phyloP scores from a whole-genome alignment of 2,113 vertebrate genomes.

The Hydrochoerus hydrochaeris region DNA sequence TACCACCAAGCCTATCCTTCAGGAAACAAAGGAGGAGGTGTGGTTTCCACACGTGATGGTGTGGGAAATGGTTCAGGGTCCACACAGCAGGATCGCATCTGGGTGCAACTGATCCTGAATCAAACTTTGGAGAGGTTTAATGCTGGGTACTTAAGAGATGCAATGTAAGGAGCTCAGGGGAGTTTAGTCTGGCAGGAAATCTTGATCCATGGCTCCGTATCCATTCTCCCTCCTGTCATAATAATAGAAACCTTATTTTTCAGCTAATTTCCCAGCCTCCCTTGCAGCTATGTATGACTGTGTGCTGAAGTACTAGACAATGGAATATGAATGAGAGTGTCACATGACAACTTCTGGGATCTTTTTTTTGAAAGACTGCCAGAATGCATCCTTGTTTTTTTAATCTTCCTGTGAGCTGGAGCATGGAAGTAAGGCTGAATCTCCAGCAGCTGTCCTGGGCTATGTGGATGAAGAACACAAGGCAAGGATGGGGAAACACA shows the following conservation, averaged over 20 bases:
- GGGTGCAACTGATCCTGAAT: not conserved
- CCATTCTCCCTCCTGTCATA: not conserved
- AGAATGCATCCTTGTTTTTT: not conserved
- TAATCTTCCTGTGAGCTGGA: not conserved
- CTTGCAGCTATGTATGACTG: conserved; percentile 12
- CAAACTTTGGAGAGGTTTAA: not conserved
- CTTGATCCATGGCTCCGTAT: not conserved
- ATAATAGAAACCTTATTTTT: conserved; percentile 28
- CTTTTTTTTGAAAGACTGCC: not conserved
- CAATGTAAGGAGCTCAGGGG: not conserved
- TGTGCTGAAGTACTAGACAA: conserved; percentile 29
- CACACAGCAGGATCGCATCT: not conserved
- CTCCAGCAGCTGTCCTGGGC: not conserved
- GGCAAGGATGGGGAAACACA: not conserved
- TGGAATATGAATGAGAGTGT: not conserved
- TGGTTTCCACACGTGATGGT: not conserved
- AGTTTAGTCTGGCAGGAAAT: not conserved
- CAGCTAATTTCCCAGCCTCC: not conserved
- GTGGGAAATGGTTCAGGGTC: not conserved
- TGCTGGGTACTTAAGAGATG: not conserved
- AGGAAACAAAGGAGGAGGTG: not conserved
- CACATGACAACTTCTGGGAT: conserved; percentile 10
- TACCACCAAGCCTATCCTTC: not conserved
- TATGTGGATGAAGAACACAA: not conserved
- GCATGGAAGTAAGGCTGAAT: not conserved